A percentile compares a stretch with the other conserved stretches of the same genome.
Evolutionary conservation across 1,140 invertebrate species (phyloP).

Genomic region (Drosophila tristis): DNA sequence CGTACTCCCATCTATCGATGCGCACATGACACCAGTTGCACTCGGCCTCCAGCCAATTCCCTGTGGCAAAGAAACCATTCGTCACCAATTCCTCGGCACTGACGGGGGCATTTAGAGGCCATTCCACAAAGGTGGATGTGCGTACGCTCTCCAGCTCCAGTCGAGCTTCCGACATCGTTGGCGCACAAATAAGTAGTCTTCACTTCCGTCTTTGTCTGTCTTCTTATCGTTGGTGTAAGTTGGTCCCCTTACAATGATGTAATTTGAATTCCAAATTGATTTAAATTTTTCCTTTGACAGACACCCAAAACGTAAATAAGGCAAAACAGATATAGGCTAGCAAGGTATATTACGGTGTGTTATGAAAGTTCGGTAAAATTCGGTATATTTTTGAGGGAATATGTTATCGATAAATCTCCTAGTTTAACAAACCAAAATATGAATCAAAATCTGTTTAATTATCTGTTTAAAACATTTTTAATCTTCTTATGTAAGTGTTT

Average conservation of each 20-base stretch:
- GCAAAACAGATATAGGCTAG: too few species aligned
- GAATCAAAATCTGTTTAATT: conserved; percentile 13
- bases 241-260: conserved; percentile 22
- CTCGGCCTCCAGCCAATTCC: conserved; percentile 88
- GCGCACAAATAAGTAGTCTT: too few species aligned
- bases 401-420: too few species aligned
- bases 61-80: conserved; percentile 93
- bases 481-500: conserved; percentile 31
- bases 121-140: conserved; percentile 88
- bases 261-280: neutral
- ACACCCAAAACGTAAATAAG: too few species aligned
- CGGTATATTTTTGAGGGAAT: too few species aligned
- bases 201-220: too few species aligned
- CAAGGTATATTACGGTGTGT: too few species aligned
- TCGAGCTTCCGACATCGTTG: conserved; percentile 55
- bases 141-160: conserved; percentile 86
- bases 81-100: conserved; percentile 88
- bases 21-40: conserved; percentile 90
- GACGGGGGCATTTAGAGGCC: conserved; percentile 88
- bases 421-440: conserved; percentile 28
- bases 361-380: too few species aligned
- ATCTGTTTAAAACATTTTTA: neutral
- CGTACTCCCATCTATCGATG: conserved; percentile 91
- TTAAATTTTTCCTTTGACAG: too few species aligned
- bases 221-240: too few species aligned